These are phyloP conservation scores for Cyclura pinguis DNA, from an alignment of 2,797 vertebrate genomes.

Conservation along the genomic window DNA sequence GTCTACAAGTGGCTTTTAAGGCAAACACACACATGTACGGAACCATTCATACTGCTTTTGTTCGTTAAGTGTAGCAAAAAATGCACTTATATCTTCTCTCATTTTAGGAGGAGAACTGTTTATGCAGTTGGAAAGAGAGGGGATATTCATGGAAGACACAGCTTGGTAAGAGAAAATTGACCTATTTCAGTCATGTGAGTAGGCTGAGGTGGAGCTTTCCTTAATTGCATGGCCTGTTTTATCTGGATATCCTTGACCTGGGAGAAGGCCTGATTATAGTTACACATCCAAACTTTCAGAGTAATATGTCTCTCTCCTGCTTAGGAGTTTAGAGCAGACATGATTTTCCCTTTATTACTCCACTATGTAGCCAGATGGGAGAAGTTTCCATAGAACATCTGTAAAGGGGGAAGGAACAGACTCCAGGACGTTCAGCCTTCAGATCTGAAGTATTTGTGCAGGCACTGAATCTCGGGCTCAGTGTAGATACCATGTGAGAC, in stretches of 20 bases:
- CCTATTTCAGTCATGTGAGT: background rate
- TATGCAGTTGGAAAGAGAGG: slow-evolving; percentile 99
- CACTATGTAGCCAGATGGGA: no score
- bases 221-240: background rate
- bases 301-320: no score
- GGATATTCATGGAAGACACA: slow-evolving; percentile 99
- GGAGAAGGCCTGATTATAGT: background rate
- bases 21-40: no score
- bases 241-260: no score
- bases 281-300: no score
- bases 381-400: background rate
- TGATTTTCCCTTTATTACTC: no score
- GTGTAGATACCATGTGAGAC: background rate
- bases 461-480: background rate
- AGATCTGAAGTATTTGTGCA: background rate
- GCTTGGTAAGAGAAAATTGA: slow-evolving; percentile 88
- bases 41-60: no score
- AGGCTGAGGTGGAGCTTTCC: background rate
- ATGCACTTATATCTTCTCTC: slow-evolving; percentile 39
- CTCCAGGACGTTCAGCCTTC: background rate
- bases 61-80: background rate
- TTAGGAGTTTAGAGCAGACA: no score
- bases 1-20: no score
- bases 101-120: slow-evolving; percentile 96
- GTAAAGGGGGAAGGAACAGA: background rate